Percentiles rank a stretch among this genome's conserved stretches.
Conservation (phyloP, 2,888 invertebrate species). For the Plebejus anna region DNA sequence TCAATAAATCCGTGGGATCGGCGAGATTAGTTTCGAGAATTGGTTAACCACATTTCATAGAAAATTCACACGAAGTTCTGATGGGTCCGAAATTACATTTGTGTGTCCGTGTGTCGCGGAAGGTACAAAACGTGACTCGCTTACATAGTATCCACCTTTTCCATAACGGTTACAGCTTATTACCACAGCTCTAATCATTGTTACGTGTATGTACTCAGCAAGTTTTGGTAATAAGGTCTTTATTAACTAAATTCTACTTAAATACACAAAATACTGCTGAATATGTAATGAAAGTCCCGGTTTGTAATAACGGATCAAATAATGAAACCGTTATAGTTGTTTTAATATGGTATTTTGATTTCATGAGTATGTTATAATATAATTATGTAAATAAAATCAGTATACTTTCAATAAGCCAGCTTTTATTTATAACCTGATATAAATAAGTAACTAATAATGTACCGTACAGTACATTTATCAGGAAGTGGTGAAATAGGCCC, state of each 20-base stretch:
- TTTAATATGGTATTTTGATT: neutral
- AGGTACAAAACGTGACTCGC: conserved; percentile 8
- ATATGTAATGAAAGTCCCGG: neutral
- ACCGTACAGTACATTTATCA: too few species aligned
- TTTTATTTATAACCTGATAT: too few species aligned
- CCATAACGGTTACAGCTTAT: neutral
- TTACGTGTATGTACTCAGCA: neutral
- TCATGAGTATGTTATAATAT: neutral
- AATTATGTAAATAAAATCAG: too few species aligned
- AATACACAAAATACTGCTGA: neutral
- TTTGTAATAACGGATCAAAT: neutral
- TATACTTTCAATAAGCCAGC: too few species aligned
- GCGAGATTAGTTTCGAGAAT: neutral
- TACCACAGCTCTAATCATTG: conserved; percentile 5
- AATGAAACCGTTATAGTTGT: neutral
- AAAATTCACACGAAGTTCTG: neutral
- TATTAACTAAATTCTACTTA: neutral
- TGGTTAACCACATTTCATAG: neutral
- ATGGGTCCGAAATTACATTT: neutral
- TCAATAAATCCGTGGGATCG: neutral
- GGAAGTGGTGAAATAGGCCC: too few species aligned
- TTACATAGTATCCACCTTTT: neutral
- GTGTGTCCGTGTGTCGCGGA: conserved; percentile 4
- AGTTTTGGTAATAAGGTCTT: neutral
- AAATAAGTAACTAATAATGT: too few species aligned